Evolutionary conservation across 2,797 vertebrate species (phyloP).

Genomic region (Oryzias dopingdopingensis): DNA sequence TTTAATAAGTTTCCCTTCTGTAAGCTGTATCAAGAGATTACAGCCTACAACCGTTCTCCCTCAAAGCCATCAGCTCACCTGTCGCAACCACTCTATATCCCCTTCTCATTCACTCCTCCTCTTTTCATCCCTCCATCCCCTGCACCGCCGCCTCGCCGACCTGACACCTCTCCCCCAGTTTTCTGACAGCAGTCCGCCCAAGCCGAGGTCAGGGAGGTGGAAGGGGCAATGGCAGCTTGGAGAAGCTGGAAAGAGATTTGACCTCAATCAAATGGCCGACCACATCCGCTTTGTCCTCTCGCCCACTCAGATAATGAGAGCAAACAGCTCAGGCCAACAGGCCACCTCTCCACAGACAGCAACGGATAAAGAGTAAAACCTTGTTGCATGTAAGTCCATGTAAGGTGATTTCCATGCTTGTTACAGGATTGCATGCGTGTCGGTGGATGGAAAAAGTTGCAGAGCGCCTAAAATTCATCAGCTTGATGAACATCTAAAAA

Average conservation of each 20-base stretch:
- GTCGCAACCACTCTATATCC: conserved; percentile 53
- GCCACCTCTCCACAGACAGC: conserved; percentile 9
- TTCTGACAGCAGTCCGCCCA: conserved; percentile 32
- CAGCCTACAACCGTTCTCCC: conserved; percentile 57
- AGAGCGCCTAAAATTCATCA: conserved; percentile 5
- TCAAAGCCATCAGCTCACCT: conserved; percentile 67
- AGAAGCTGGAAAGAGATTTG: conserved; percentile 51
- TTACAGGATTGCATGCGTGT: conserved; percentile 7
- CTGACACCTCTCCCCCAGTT: conserved; percentile 41
- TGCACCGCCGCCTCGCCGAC: conserved; percentile 35
- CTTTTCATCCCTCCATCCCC: conserved; percentile 40
- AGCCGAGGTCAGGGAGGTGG: conserved; percentile 41
- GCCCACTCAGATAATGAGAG: conserved; percentile 50
- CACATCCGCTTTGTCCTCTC: conserved; percentile 50
- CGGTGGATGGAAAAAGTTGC: conserved; percentile 6
- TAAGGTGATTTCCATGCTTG: conserved; percentile 17
- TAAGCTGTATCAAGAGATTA: conserved; percentile 73
- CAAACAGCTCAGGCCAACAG: conserved; percentile 35
- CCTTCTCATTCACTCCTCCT: conserved; percentile 45
- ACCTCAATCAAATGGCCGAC: conserved; percentile 68
- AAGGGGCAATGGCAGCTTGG: conserved; percentile 22
- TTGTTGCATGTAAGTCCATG: conserved; percentile 15
- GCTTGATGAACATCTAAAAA: conserved; percentile 9
- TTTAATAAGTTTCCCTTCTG: conserved; percentile 75
- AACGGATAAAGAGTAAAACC: conserved; percentile 25